phyloP scores from a whole-genome alignment of 2,797 vertebrate genomes.

The Mus caroli region DNA sequence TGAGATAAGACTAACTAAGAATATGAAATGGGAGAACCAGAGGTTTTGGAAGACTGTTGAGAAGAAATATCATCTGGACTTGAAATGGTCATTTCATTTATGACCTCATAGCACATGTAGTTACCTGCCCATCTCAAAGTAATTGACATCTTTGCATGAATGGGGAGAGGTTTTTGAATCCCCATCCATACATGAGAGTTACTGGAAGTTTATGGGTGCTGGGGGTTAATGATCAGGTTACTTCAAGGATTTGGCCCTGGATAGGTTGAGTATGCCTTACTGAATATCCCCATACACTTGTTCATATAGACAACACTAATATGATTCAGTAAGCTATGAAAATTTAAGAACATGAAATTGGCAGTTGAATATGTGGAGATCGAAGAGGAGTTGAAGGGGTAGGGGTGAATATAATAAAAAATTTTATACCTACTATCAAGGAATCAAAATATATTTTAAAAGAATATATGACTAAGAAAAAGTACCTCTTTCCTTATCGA shows the following conservation, averaged over 20 bases:
- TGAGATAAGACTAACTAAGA: not conserved
- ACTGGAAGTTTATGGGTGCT: no score
- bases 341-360: not conserved
- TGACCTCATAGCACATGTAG: not conserved
- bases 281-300: not conserved
- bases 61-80: no score
- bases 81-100: no score
- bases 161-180: not conserved
- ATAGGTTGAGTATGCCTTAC: no score
- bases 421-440: not conserved
- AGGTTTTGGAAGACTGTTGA: not conserved
- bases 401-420: not conserved
- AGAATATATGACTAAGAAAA: not conserved
- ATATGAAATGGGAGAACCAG: not conserved
- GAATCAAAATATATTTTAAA: not conserved
- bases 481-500: not conserved
- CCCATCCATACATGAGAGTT: not conserved
- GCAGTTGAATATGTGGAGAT: no score
- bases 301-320: not conserved
- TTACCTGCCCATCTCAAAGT: not conserved
- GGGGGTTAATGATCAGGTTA: no score
- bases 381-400: not conserved
- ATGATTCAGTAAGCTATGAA: no score
- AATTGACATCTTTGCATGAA: no score
- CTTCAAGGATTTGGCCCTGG: accelerated